Base-by-base conservation (phyloP, 2,888 invertebrate genomes). In the Linyphia triangularis region DNA sequence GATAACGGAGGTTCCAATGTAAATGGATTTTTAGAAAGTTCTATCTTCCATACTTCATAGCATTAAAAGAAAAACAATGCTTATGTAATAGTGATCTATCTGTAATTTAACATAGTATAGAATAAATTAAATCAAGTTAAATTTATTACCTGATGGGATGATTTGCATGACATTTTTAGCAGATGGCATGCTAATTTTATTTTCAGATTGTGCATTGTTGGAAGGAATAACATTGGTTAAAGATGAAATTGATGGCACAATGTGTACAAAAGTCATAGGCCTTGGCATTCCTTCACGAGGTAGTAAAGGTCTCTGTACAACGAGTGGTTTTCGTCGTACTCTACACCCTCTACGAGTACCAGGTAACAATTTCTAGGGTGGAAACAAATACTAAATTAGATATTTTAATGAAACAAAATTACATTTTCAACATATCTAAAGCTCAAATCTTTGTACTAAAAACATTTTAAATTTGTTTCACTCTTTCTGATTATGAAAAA, bases 321-420 rank as follows among this genome's bases (percentile, higher is more conserved):
- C 90, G 24, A 90, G 65, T 1, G 90, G 88, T 78, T 91, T 91
- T 19, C 90, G 69, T 28, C 90, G 81, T 5, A 89, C 83, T 37
- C 90, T 85, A 30, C 90, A 88, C 5, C 90, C 89, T 79, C 90
- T 90, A 10, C 89, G 79, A 26, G 86, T 84, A 22, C 81, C 78
- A 37, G 90, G 89, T 22, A 89, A 37, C 19, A 90, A 85, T 88
- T 90, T 90, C 90, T 91, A 51, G 6, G 78, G 73, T 72, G 26
- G 72, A 72, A 81, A 72, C 33, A 61, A 0, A 26, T 16, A 61
- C 0, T 28, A 43, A 6, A 40, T 70, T 22, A 70, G 13, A n/a
- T n/a, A n/a, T n/a, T n/a, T n/a, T n/a, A n/a, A n/a, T n/a, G n/a
- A n/a, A n/a, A 16, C 9, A 59, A 59, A 59, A 59, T 59, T 5